Conservation (phyloP, 2,888 invertebrate species). For the Papilio demoleus region DNA sequence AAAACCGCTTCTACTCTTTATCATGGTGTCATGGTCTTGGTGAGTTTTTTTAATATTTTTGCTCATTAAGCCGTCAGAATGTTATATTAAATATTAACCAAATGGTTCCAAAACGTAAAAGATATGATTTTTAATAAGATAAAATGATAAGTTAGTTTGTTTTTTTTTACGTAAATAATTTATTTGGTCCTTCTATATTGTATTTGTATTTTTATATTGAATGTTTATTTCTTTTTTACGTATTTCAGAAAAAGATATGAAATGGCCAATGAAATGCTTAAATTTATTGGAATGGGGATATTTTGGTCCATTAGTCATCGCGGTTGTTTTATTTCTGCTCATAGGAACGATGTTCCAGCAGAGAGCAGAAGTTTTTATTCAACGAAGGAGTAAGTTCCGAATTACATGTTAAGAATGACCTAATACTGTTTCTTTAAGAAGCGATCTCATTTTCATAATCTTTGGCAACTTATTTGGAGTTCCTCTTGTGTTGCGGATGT, state of each 20-base stretch:
- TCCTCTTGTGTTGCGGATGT: too few species aligned
- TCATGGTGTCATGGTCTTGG: neutral
- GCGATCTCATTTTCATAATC: too few species aligned
- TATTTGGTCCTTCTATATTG: too few species aligned
- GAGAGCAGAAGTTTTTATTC: slow-evolving; percentile 58
- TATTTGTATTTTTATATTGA: too few species aligned
- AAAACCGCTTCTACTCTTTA: neutral
- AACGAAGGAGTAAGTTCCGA: slow-evolving; percentile 63
- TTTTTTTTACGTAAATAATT: too few species aligned
- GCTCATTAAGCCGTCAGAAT: neutral
- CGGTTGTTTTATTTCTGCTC: slow-evolving; percentile 67
- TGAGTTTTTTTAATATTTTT: neutral
- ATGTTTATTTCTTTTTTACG: too few species aligned
- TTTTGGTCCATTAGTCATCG: slow-evolving; percentile 62
- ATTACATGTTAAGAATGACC: too few species aligned
- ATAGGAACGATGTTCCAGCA: slow-evolving; percentile 69
- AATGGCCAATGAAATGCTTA: too few species aligned
- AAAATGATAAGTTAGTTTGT: too few species aligned
- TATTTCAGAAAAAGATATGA: too few species aligned
- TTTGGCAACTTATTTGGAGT: too few species aligned
- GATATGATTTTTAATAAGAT: neutral
- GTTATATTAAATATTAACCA: neutral
- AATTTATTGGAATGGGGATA: slow-evolving; percentile 62
- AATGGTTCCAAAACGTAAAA: neutral
- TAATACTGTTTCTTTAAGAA: too few species aligned